These are phyloP conservation scores for Drosophila rubida DNA, from an alignment of 2,888 invertebrate species.

Conservation along the genomic window DNA sequence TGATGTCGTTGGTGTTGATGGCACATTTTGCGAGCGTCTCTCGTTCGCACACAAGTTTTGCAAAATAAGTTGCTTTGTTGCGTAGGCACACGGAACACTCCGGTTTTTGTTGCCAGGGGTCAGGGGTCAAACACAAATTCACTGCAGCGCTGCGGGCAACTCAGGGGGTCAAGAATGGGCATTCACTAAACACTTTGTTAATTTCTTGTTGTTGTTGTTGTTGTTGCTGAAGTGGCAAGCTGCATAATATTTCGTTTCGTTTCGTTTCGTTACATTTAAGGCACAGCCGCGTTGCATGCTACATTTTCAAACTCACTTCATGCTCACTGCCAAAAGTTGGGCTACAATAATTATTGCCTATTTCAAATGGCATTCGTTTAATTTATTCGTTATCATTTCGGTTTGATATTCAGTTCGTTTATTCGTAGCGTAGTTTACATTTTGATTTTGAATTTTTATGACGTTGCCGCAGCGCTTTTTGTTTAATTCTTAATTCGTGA, in stretches of 20 bases:
- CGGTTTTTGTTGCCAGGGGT: slow-evolving; percentile 10
- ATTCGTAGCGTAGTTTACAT: slow-evolving; percentile 7
- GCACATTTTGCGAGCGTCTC: slow-evolving; percentile 49
- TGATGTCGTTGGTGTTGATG: slow-evolving; percentile 48
- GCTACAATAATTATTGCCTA: slow-evolving; percentile 49
- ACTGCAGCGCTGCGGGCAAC: slow-evolving; percentile 73
- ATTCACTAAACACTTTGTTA: slow-evolving; percentile 49
- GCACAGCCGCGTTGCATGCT: slow-evolving; percentile 58
- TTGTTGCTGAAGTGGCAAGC: slow-evolving; percentile 1
- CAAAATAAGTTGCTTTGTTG: slow-evolving; percentile 10
- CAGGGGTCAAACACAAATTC: slow-evolving; percentile 59
- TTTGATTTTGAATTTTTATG: slow-evolving; percentile 42
- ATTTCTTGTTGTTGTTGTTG: slow-evolving; percentile 12
- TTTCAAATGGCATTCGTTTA: slow-evolving; percentile 16
- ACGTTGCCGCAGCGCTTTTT: slow-evolving; percentile 75
- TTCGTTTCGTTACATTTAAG: slow-evolving; percentile 35
- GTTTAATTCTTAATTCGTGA: slow-evolving; percentile 24
- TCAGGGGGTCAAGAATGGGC: slow-evolving; percentile 44
- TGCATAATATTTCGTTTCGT: slow-evolving; percentile 14
- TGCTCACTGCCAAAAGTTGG: slow-evolving; percentile 58
- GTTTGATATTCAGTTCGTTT: slow-evolving; percentile 20
- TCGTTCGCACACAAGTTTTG: slow-evolving; percentile 41
- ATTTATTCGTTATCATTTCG: slow-evolving; percentile 13
- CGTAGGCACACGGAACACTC: slow-evolving; percentile 8
- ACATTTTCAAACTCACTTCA: slow-evolving; percentile 40